Evolutionary conservation across 1,140 invertebrate genomes (phyloP).

Genomic region (Papilio polyxenes): DNA sequence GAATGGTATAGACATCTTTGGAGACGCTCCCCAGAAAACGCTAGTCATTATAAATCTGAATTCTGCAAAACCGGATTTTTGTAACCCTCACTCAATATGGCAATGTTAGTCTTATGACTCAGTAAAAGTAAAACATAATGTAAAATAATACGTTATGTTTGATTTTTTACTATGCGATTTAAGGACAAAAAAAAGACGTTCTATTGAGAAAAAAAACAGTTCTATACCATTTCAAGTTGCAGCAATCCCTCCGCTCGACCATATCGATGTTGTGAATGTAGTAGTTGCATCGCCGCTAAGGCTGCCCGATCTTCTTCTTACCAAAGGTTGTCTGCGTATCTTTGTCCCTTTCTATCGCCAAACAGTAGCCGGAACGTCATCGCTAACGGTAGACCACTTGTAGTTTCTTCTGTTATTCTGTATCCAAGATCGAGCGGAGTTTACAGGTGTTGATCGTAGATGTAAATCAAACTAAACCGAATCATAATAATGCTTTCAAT

Average conservation of each 20-base stretch:
- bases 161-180: not conserved
- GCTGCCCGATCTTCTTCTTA: conserved; percentile 71
- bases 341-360: conserved; percentile 71
- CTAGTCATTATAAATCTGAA: conserved; percentile 20
- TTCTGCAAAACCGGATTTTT: not conserved
- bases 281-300: conserved; percentile 77
- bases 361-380: conserved; percentile 67
- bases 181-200: not conserved
- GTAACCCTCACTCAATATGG: conserved; percentile 1
- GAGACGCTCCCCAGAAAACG: not conserved
- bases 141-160: not conserved
- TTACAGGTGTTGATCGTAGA: conserved; percentile 72
- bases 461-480: conserved; percentile 70
- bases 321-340: conserved; percentile 66
- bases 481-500: conserved; percentile 27
- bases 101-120: not conserved
- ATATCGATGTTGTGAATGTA: conserved; percentile 78
- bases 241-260: conserved; percentile 73
- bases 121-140: not conserved
- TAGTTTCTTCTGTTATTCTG: conserved; percentile 77
- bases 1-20: conserved; percentile 69
- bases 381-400: conserved; percentile 76
- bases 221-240: conserved; percentile 77
- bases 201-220: conserved; percentile 40
- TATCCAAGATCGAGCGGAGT: conserved; percentile 74